Evolutionary conservation across 1,140 invertebrate species (phyloP).

Genomic region (Drosophila pallidifrons): DNA sequence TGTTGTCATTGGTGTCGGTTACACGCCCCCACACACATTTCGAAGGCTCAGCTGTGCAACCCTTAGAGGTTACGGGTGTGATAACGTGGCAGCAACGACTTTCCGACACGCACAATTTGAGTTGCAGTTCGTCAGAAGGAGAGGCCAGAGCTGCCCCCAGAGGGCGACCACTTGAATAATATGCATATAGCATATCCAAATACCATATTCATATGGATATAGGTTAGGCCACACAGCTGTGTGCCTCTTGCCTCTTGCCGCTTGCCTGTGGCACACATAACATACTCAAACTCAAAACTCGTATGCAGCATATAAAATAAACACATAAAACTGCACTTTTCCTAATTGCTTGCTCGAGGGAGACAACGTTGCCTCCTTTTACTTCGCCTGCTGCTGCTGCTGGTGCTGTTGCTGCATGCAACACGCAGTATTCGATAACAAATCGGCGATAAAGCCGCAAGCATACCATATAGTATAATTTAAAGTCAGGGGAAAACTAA

Average conservation of each 20-base stretch:
- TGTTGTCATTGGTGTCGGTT: conserved; percentile 49
- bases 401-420: conserved; percentile 17
- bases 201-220: conserved; percentile 46
- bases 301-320: conserved; percentile 61
- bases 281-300: neutral
- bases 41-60: conserved; percentile 59
- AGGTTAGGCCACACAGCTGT: conserved; percentile 80
- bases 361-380: conserved; percentile 13
- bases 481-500: conserved; percentile 26
- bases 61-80: conserved; percentile 68
- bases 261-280: conserved; percentile 49
- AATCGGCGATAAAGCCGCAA: conserved; percentile 67
- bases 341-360: conserved; percentile 78
- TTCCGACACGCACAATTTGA: conserved; percentile 77
- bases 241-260: conserved; percentile 2
- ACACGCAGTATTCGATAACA: conserved; percentile 55
- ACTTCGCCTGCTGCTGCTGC: neutral
- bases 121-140: conserved; percentile 39
- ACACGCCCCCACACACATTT: conserved; percentile 46
- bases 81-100: conserved; percentile 56
- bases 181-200: conserved; percentile 22
- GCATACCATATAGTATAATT: conserved; percentile 23
- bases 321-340: conserved; percentile 82
- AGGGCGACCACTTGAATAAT: conserved; percentile 48
- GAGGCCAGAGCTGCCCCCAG: conserved; percentile 29